Base-by-base conservation (phyloP, 2,888 invertebrate species). In the Argyresthia albistria region DNA sequence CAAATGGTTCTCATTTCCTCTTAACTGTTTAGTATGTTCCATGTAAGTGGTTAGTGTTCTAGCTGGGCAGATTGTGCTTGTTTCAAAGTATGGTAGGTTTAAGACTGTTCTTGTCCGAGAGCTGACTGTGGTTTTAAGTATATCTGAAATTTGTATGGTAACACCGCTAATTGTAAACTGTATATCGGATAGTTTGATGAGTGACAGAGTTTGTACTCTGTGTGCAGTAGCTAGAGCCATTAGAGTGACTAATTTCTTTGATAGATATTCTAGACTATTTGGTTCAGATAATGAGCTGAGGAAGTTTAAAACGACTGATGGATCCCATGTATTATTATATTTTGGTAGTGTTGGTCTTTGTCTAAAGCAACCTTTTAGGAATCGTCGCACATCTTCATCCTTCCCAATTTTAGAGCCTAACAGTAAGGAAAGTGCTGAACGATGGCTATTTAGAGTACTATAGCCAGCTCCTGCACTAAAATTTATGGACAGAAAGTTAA, bases 221-320 rank as follows among this genome's bases (percentile, higher is more conserved):
- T 64, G 63, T 1, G 56, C 62, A 7, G 62, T 61, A 8, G 54
- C 43, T 8, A 63, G 49, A 10, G 61, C 60, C n/a, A 62, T 50
- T 16, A 63, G 52, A 7, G 58, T 61, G 7, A 59, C 47, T 14
- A 58, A 45, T 51, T 63, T 64, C 46, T 58, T 57, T 0, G 59
- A 51, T 11, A 59, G 12, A 14, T 49, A 45, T 49, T 56, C 48
- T 8, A 55, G 16, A 14, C 25, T 8, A 56, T 58, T 58, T 10
- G 56, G 57, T 15, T 55, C 53, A n/a, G n/a, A n/a, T 53, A 43
- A 51, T n/a, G 36, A 50, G 16, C n/a, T 16, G 42, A 60, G 37
- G 52, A 56, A 56, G 42, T 53, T 51, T 15, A 63, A 51, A 8
- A 63, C 63, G 14, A 53, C 12, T 11, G 42, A 35, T 7, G 61